Conservation (phyloP, 2,888 invertebrate genomes). For the Sesamia inferens region DNA sequence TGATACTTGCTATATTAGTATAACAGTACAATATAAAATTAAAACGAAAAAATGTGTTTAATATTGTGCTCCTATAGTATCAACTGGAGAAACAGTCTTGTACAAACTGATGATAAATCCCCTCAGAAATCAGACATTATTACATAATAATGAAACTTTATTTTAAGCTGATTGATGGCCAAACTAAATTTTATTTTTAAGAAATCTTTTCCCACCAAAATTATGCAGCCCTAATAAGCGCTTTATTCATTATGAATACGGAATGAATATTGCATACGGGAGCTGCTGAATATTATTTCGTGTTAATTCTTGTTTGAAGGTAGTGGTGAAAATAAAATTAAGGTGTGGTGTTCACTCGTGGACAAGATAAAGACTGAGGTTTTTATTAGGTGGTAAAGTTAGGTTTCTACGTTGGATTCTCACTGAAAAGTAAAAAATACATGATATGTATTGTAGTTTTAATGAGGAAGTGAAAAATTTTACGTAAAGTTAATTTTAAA, state of each 20-base stretch:
- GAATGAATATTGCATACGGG: conserved; percentile 12
- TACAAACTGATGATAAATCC: conserved; percentile 40
- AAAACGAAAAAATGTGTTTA: conserved; percentile 9
- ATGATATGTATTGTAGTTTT: conserved; percentile 43
- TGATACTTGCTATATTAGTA: conserved; percentile 56
- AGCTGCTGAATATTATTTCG: conserved; percentile 45
- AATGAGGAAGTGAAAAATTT: conserved; percentile 68
- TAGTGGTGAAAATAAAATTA: conserved; percentile 48
- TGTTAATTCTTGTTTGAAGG: conserved; percentile 27
- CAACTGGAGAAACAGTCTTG: conserved; percentile 41
- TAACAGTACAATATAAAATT: conserved; percentile 49
- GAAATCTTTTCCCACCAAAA: conserved; percentile 57
- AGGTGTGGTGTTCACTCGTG: conserved; percentile 55
- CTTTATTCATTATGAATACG: conserved; percentile 21
- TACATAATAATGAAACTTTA: conserved; percentile 49
- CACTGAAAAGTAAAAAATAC: no score
- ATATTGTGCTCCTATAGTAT: conserved; percentile 58
- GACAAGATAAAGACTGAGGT: conserved; percentile 76
- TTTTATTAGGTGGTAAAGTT: conserved; percentile 66
- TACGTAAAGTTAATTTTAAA: conserved; percentile 63
- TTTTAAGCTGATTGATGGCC: conserved; percentile 48
- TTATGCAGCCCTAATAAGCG: conserved; percentile 23
- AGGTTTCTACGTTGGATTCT: conserved; percentile 52
- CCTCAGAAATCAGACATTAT: conserved; percentile 47
- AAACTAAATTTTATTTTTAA: conserved; percentile 30